Evolutionary conservation across 2,888 invertebrate species (phyloP).

Genomic region (Dolomedes plantarius): DNA sequence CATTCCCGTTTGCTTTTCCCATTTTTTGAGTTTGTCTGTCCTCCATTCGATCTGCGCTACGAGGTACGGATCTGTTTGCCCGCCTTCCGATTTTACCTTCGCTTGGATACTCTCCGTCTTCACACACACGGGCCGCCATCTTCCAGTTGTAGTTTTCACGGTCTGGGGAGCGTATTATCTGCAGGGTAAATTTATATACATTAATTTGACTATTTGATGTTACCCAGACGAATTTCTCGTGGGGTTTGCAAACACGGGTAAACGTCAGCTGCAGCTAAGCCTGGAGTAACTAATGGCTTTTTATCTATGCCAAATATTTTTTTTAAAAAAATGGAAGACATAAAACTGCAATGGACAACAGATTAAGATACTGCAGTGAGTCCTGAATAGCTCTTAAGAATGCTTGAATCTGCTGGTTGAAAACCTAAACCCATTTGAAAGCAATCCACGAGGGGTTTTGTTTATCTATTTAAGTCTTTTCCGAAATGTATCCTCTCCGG

Average conservation of each 20-base stretch:
- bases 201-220: conserved; percentile 11
- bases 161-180: neutral
- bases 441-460: too few relatives aligned
- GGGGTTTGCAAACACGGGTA: neutral
- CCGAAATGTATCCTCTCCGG: too few relatives aligned
- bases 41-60: conserved; percentile 18
- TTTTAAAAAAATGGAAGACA: too few relatives aligned
- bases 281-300: neutral
- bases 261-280: too few relatives aligned
- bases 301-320: too few relatives aligned
- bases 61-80: conserved; percentile 6
- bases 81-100: neutral
- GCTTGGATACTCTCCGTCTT: conserved; percentile 8
- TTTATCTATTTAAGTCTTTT: too few relatives aligned
- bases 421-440: too few relatives aligned
- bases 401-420: too few relatives aligned
- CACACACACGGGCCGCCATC: conserved; percentile 4
- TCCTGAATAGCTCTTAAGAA: too few relatives aligned
- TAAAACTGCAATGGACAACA: too few relatives aligned
- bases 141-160: conserved; percentile 14
- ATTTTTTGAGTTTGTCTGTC: conserved; percentile 52
- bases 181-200: neutral
- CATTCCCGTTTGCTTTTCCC: conserved; percentile 61
- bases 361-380: too few relatives aligned
- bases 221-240: neutral